Percentiles rank a stretch among this genome's conserved stretches.
Evolutionary conservation across 2,888 invertebrate genomes (phyloP).

Genomic region (Embidobia sp.): DNA sequence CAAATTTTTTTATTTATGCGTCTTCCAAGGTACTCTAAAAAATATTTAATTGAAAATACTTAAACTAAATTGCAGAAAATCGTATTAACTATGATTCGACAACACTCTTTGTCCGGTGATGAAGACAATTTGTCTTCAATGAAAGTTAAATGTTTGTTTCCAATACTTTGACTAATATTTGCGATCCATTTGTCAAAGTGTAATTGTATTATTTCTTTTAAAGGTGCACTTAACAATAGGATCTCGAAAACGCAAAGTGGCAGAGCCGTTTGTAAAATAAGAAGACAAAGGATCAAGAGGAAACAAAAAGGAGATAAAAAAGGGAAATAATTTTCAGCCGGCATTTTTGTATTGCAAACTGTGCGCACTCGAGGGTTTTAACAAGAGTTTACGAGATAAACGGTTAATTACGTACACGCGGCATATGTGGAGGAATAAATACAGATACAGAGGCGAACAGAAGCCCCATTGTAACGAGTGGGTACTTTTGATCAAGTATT

Average conservation of each 20-base stretch:
- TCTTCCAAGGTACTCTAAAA: no score
- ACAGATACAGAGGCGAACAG: slow-evolving; percentile 52
- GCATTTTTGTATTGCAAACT: slow-evolving; percentile 2
- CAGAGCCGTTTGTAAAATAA: neutral
- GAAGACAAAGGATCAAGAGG: no score
- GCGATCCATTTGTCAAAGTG: slow-evolving; percentile 21
- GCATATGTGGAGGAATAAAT: slow-evolving; percentile 51
- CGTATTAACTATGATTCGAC: no score
- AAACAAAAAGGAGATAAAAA: neutral
- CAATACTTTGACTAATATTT: slow-evolving; percentile 17
- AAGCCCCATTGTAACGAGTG: slow-evolving; percentile 71
- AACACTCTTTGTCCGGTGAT: no score
- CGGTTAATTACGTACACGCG: slow-evolving; percentile 48
- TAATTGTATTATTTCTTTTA: slow-evolving; percentile 19
- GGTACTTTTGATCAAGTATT: slow-evolving; percentile 76
- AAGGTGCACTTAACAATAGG: slow-evolving; percentile 18
- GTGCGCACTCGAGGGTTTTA: slow-evolving; percentile 27
- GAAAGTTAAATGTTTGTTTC: slow-evolving; percentile 5
- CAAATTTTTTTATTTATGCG: no score
- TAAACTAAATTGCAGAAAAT: no score
- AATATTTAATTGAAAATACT: no score
- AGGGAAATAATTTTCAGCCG: slow-evolving; percentile 1
- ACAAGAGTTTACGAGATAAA: slow-evolving; percentile 28
- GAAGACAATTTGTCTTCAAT: no score
- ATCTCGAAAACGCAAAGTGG: slow-evolving; percentile 22